These are phyloP conservation scores for Gasterosteus aculeatus DNA, from an alignment of 2,113 vertebrate species.

Conservation along the genomic window DNA sequence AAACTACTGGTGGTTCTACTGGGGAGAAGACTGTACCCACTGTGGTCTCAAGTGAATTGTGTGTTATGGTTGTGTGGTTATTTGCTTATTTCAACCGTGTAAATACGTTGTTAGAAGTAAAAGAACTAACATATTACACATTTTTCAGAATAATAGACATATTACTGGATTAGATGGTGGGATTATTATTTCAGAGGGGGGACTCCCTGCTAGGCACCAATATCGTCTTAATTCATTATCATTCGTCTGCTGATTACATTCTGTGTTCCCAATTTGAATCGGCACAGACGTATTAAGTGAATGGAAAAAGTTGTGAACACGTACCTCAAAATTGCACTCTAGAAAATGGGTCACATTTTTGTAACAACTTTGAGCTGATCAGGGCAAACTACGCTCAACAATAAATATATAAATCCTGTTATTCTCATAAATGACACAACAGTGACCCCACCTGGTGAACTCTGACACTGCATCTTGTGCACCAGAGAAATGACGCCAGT, in stretches of 20 bases:
- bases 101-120: not conserved
- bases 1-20: not conserved
- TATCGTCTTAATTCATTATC: not conserved
- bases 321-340: not conserved
- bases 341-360: not conserved
- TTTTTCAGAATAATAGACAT: not conserved
- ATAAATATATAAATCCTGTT: not conserved
- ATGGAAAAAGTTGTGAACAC: not conserved
- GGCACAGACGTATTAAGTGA: not conserved
- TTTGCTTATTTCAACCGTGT: not conserved
- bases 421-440: not conserved
- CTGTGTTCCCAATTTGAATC: not conserved
- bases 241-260: not conserved
- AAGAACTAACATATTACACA: not conserved
- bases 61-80: not conserved
- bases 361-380: not conserved
- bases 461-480: not conserved
- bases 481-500: not conserved
- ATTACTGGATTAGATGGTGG: not conserved
- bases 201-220: not conserved
- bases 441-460: constrained; percentile 37
- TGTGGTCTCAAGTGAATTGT: no score
- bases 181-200: not conserved
- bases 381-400: not conserved
- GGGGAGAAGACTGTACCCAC: no score